Evolutionary conservation across 1,140 invertebrate species (phyloP).

Genomic region (Lepidurus couesii): DNA sequence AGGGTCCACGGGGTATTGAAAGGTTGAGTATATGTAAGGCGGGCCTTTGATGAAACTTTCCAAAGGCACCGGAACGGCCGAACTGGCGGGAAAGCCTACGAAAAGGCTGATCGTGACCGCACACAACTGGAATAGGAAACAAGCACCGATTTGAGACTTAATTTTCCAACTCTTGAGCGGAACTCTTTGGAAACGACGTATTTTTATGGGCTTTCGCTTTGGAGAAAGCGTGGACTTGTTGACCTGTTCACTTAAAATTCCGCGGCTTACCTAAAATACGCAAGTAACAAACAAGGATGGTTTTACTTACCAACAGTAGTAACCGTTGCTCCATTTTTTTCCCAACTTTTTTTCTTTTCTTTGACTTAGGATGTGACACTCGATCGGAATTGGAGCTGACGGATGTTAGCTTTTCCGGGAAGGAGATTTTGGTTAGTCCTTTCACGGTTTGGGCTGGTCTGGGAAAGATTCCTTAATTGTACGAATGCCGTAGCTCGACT

Average conservation of each 20-base stretch:
- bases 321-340: background rate
- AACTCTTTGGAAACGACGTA: background rate
- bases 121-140: background rate
- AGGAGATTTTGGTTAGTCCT: background rate
- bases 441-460: background rate
- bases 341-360: background rate
- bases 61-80: background rate
- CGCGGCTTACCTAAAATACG: background rate
- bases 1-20: background rate
- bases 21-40: background rate
- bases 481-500: constrained; percentile 20
- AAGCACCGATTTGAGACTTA: background rate
- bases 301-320: background rate
- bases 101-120: constrained; percentile 4
- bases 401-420: background rate
- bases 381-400: background rate
- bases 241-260: background rate
- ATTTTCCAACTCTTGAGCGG: background rate
- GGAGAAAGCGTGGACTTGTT: background rate
- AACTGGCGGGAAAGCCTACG: background rate
- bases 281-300: background rate
- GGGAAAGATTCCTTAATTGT: background rate
- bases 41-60: background rate
- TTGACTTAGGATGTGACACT: background rate
- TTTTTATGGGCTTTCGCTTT: background rate